phyloP scores from a whole-genome alignment of 2,888 invertebrate species.

The Coleophora flavipennella region DNA sequence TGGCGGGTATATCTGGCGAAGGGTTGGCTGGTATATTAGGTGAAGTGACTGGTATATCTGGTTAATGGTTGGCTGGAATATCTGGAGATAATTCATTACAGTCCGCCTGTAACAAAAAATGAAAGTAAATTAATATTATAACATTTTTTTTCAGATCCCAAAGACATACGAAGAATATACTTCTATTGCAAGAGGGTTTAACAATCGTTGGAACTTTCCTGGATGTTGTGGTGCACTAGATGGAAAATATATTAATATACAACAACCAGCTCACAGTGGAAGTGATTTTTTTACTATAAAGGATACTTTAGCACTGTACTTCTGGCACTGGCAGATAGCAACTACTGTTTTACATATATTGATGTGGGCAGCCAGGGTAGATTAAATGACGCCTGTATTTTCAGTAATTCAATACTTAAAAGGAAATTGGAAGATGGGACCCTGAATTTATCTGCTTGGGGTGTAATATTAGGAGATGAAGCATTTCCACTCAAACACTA shows the following conservation, averaged over 20 bases:
- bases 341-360: not conserved
- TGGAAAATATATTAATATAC: slow-evolving; percentile 4
- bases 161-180: slow-evolving; percentile 1
- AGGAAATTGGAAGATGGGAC: too few relatives aligned
- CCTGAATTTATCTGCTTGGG: too few relatives aligned
- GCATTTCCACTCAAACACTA: too few relatives aligned
- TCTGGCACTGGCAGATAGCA: not conserved
- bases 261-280: not conserved
- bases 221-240: not conserved
- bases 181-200: not conserved
- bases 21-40: not conserved
- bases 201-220: not conserved
- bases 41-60: not conserved
- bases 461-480: too few relatives aligned
- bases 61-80: not conserved
- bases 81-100: not conserved
- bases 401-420: too few relatives aligned
- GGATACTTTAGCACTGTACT: not conserved
- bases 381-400: too few relatives aligned
- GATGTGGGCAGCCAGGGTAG: too few relatives aligned
- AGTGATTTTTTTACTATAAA: slow-evolving; percentile 1
- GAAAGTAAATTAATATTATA: not conserved
- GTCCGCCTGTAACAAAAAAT: not conserved
- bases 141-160: slow-evolving; percentile 1
- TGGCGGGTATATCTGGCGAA: not conserved